Conservation (phyloP, 2,113 vertebrate genomes). For the Hyla sarda region DNA sequence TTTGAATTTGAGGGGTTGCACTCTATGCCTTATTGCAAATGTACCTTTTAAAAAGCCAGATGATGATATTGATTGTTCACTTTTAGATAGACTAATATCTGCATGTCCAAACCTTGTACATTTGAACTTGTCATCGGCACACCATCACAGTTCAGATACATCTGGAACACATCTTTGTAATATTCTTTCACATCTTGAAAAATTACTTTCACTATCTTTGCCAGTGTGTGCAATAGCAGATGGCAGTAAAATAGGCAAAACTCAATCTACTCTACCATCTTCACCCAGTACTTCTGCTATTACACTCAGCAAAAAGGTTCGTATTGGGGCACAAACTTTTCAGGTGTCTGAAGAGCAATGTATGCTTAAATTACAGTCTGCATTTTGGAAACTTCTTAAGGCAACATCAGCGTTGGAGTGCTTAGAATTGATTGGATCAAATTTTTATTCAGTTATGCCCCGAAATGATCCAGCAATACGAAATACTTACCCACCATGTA, state of each 20-base stretch:
- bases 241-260: slow-evolving; percentile 61
- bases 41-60: slow-evolving; percentile 79
- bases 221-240: slow-evolving; percentile 87
- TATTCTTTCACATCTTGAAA: slow-evolving; percentile 78
- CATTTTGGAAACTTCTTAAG: slow-evolving; percentile 80
- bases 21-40: slow-evolving; percentile 83
- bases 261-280: slow-evolving; percentile 37
- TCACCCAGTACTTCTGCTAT: slow-evolving; percentile 70
- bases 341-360: slow-evolving; percentile 64
- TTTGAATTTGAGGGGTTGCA: slow-evolving; percentile 90
- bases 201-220: slow-evolving; percentile 84
- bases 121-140: slow-evolving; percentile 92
- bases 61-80: slow-evolving; percentile 84
- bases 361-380: slow-evolving; percentile 69
- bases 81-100: slow-evolving; percentile 79
- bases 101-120: slow-evolving; percentile 83
- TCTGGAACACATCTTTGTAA: slow-evolving; percentile 85
- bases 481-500: slow-evolving; percentile 87
- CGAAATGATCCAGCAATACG: slow-evolving; percentile 90
- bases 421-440: slow-evolving; percentile 90
- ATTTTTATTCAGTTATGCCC: slow-evolving; percentile 90
- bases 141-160: slow-evolving; percentile 83
- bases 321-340: slow-evolving; percentile 81
- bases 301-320: slow-evolving; percentile 83
- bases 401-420: slow-evolving; percentile 80